These are phyloP conservation scores for Maccullochella peelii DNA, from an alignment of 2,113 vertebrate genomes.

Conservation along the genomic window DNA sequence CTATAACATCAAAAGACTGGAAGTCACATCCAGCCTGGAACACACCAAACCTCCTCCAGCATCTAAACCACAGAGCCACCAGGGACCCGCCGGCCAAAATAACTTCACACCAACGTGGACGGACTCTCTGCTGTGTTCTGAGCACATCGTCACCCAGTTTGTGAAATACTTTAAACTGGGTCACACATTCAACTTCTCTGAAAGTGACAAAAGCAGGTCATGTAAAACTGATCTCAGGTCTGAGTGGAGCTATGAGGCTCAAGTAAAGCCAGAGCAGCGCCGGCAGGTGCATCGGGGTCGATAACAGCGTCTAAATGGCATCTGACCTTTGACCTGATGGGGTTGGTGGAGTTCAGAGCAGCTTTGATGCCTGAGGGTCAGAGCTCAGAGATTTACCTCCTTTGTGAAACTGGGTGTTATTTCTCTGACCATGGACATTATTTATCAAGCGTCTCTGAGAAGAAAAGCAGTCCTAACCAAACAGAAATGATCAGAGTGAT, in stretches of 20 bases:
- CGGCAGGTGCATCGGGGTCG: background rate
- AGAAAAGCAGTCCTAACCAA: no score
- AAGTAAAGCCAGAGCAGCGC: background rate
- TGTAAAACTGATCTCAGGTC: conserved; percentile 4
- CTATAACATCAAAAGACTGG: background rate
- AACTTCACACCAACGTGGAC: background rate
- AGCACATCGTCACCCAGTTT: conserved; percentile 38
- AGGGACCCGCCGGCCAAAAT: conserved; percentile 22
- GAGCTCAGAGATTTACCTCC: background rate
- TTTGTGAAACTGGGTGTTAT: no score
- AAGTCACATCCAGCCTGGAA: conserved; percentile 10
- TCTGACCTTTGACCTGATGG: background rate
- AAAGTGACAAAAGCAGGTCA: background rate
- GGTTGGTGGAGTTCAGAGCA: background rate
- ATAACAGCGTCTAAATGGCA: background rate
- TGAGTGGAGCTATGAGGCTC: background rate
- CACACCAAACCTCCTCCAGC: conserved; percentile 8
- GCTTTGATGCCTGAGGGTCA: background rate
- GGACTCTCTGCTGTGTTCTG: background rate
- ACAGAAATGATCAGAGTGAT: no score
- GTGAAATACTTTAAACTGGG: conserved; percentile 30
- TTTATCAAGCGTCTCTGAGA: background rate
- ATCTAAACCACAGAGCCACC: conserved; percentile 6
- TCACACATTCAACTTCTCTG: background rate
- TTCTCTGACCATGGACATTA: background rate